A percentile compares a stretch with the other conserved stretches of the same genome.
These are phyloP conservation scores for Lophius americanus DNA, from an alignment of 2,797 vertebrate genomes.

Conservation along the genomic window DNA sequence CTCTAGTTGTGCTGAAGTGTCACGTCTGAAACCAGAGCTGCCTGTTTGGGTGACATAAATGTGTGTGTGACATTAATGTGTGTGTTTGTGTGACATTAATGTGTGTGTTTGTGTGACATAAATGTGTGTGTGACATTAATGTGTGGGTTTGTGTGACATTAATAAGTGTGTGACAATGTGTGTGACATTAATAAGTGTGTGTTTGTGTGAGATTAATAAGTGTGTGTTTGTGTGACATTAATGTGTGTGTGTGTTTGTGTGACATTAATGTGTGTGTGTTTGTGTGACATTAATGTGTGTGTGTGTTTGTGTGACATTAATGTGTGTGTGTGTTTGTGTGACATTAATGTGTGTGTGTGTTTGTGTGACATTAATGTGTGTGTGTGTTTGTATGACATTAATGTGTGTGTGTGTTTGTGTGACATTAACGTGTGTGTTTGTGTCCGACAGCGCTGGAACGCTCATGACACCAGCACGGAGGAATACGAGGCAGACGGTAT, in stretches of 20 bases:
- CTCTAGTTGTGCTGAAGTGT: background rate
- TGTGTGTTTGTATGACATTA: no score
- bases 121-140: constrained; percentile 4
- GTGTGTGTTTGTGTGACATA: constrained; percentile 7
- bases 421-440: constrained; percentile 11
- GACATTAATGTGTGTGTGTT: no score
- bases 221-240: constrained; percentile 3
- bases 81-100: constrained; percentile 20
- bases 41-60: no score
- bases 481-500: constrained; percentile 82
- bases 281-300: no score
- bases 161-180: background rate
- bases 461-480: constrained; percentile 66
- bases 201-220: background rate
- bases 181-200: constrained; percentile 8
- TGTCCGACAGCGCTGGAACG: constrained; percentile 77
- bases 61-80: constrained; percentile 4
- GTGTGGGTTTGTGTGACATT: background rate
- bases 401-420: no score
- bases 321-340: background rate
- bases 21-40: background rate
- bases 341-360: no score
- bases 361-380: no score
- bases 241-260: no score
- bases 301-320: no score